Evolutionary conservation across 2,888 invertebrate genomes (phyloP).

Genomic region (Sphaeridia pumilis): DNA sequence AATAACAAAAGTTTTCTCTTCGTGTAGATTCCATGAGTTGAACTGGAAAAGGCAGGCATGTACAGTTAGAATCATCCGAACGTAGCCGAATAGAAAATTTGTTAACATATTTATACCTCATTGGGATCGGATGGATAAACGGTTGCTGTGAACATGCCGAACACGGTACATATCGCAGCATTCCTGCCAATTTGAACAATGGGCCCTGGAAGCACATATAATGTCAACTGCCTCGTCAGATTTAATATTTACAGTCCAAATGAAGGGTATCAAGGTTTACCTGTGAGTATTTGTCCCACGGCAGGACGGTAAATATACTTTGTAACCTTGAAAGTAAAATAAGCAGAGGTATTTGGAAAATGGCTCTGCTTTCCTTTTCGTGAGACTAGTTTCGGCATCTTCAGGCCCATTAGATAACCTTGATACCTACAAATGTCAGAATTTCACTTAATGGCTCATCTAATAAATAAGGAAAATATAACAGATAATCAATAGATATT

Average conservation of each 20-base stretch:
- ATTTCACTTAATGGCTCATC: neutral
- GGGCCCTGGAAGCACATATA: neutral
- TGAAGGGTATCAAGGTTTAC: neutral
- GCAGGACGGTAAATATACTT: too few species aligned
- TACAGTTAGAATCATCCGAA: too few species aligned
- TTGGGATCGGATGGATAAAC: neutral
- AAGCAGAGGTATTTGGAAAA: too few species aligned
- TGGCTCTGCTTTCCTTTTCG: too few species aligned
- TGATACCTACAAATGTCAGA: neutral
- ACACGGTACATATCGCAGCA: neutral
- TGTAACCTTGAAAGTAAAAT: neutral
- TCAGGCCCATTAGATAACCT: too few species aligned
- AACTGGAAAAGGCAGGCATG: slow-evolving; percentile 4
- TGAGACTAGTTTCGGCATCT: too few species aligned
- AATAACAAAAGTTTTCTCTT: neutral
- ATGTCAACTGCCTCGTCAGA: neutral
- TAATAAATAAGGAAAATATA: neutral
- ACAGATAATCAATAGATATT: neutral
- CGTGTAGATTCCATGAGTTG: slow-evolving; percentile 9
- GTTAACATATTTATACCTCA: neutral
- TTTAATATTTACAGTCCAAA: neutral
- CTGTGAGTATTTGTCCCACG: slow-evolving; percentile 4
- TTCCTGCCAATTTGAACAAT: neutral
- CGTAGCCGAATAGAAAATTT: neutral
- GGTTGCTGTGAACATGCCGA: neutral